Base-by-base conservation (phyloP, 2,113 vertebrate genomes). In the Caranx ignobilis region DNA sequence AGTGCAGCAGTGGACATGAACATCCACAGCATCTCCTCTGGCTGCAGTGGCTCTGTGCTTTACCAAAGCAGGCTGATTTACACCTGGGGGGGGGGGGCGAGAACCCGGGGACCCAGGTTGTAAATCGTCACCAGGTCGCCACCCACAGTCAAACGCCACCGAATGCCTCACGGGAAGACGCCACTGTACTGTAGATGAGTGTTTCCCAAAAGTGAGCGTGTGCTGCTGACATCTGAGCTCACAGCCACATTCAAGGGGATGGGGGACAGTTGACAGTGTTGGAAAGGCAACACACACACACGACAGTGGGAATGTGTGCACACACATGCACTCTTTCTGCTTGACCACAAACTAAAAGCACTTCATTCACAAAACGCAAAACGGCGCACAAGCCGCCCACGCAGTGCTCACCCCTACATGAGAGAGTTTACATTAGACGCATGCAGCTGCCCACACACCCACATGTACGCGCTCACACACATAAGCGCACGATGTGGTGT, bases 1-100 rank as follows among this genome's bases (percentile, higher is more conserved):
- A 91, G 87, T 94, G 93, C 93, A 94, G 91, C 89, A 92, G 75
- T 79, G 77, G 82, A 90, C 83, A 57, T 63, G 81, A 77, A 88
- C 84, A 80, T 80, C 82, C 83, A 77, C 21, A 89, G 88, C 54
- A 59, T 89, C 82, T 87, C 71, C 71, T 79, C 66, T 64, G 82
- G 83, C 88, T 77, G 89, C 90, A 77, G 73, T 63, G 79, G 55
- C 34, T 84, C 82, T 11, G 71, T 43, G 75, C 83, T 75, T 63
- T 80, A 72, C 10, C 72, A 59, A 59, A 57, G 55, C 56, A 63
- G 77, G 41, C 26, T 71, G 79, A 84, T 89, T 86, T 83, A 88
- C 64, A 84, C 54, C 57, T 26, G 26, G 26, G 26, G 26, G 26
- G 11, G 47, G 18, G 67, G 34, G 71, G 55, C 11, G 34, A 80